Evolutionary conservation across 64 coral and sea anemone genomes (phyloP), one percentile per base, ranked within the genome.

Genomic region (Anthopleura sola): DNA sequence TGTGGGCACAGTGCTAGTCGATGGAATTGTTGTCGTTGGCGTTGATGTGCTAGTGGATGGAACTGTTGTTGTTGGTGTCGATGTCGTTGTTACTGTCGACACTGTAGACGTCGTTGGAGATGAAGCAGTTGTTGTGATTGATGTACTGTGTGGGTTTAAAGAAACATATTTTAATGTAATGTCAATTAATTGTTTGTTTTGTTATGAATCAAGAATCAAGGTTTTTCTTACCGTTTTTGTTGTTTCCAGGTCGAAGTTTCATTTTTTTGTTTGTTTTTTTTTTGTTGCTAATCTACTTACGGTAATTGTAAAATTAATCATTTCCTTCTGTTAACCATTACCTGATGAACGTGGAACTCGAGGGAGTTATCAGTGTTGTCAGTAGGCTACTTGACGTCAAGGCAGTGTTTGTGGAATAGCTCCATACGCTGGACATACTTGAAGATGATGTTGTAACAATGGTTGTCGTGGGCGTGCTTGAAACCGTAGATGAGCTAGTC

Each of bases 381-480:
- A 77, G 6, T 0, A 40, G 31, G 34, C 32, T 77, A 62, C 58
- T 62, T 36, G 74, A 77, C 37, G 37, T 21, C 3, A 77, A 37
- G 17, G 74, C 32, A 77, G 74, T 77, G 23, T 37, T 29, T 29
- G 74, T 77, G 1, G 74, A 77, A 34, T 77, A 56, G 82, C 49
- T 57, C 31, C 58, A 86, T 14, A 84, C 48, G 36, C 54, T 84
- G 9, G 85, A 86, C 64, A 53, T 69, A 49, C 64, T 78, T 21
- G 85, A 87, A 2, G 71, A 87, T 1, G 85, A 48, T 19, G 62
- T 53, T 18, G 74, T 77, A 33, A 34, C 74, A 77, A 77, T 16
- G 6, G 85, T 50, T 14, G 60, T 75, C 0, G 66, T 74, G 13
- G 69, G 12, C 11, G 37, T 86, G 9, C 49, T 84, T 53, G 50